Base-by-base conservation (phyloP, 2,888 invertebrate species). In the Leuctra nigra region DNA sequence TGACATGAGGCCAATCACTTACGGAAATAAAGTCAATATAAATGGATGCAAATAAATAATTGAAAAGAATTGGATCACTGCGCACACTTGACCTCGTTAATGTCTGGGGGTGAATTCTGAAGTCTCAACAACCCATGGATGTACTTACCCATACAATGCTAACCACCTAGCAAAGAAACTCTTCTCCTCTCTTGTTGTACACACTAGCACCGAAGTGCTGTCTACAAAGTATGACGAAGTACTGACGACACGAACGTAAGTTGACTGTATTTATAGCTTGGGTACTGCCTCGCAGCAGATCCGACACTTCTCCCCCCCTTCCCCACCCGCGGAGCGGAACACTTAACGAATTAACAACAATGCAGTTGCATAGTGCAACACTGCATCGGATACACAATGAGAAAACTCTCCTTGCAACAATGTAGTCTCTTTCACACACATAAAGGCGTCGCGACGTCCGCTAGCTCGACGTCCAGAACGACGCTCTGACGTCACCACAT, bases 121-220 rank as follows among this genome's bases (percentile, higher is more conserved):
- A n/a, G n/a, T n/a, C n/a, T n/a, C n/a, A n/a, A n/a, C n/a, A n/a
- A n/a, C 13, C 13, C 14, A 23, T 13, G 23, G 20, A 22, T 20
- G 23, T 23, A 52, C 59, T 59, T 55, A 59, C 59, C 59, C 59
- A 59, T 59, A 59, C 57, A 59, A 59, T 41, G 57, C 22, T 20
- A 38, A 59, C 59, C 57, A 59, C 57, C 59, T 59, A 52, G 39
- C 55, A 52, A 55, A 39, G 44, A 41, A 57, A 52, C 52, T 29
- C 47, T 14, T 29, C 36, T 33, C 44, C 52, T 50, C 22, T 47
- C 46, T 39, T 25, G 24, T 7, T 20, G 16, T 39, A 56, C 29
- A 25, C 11, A 14, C 33, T 25, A 11, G 14, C 20, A 48, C 33
- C 11, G 6, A 23, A 6, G 22, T 22, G n/a, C 9, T 20, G 48